Evolutionary conservation across 2,888 invertebrate species (phyloP).

Genomic region (Phalera bucephala): DNA sequence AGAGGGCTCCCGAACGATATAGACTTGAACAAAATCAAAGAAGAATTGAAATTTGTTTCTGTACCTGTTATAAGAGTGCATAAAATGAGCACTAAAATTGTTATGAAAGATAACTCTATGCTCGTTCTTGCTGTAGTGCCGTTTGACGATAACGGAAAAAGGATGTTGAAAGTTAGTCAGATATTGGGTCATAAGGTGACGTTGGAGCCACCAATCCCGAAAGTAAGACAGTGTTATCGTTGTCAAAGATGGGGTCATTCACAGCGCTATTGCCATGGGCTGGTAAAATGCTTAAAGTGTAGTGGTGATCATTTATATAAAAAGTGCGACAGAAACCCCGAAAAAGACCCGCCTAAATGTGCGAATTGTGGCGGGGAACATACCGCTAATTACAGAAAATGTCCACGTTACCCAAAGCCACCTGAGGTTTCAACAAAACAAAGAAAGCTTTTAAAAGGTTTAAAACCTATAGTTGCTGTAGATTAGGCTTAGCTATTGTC

Average conservation of each 20-base stretch:
- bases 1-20: constrained; percentile 48
- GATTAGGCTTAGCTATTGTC: no score
- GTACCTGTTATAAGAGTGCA: constrained; percentile 55
- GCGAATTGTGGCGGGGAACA: constrained; percentile 56
- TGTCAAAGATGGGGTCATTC: constrained; percentile 72
- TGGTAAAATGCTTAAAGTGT: constrained; percentile 63
- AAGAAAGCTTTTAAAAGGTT: no score
- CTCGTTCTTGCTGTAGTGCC: constrained; percentile 53
- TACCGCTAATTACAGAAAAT: constrained; percentile 54
- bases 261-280: constrained; percentile 57
- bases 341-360: constrained; percentile 47
- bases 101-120: constrained; percentile 31
- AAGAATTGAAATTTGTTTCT: constrained; percentile 39
- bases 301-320: constrained; percentile 53
- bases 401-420: constrained; percentile 34
- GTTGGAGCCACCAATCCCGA: constrained; percentile 50
- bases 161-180: constrained; percentile 39
- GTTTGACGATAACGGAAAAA: constrained; percentile 39
- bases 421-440: no score
- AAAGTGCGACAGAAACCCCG: constrained; percentile 43
- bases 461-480: no score
- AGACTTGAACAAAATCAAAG: constrained; percentile 39
- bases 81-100: constrained; percentile 46
- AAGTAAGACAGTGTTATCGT: constrained; percentile 56
- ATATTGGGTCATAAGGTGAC: constrained; percentile 44